These are phyloP conservation scores for Cephalopholis sonnerati DNA, from an alignment of 2,113 vertebrate species.

Conservation along the genomic window DNA sequence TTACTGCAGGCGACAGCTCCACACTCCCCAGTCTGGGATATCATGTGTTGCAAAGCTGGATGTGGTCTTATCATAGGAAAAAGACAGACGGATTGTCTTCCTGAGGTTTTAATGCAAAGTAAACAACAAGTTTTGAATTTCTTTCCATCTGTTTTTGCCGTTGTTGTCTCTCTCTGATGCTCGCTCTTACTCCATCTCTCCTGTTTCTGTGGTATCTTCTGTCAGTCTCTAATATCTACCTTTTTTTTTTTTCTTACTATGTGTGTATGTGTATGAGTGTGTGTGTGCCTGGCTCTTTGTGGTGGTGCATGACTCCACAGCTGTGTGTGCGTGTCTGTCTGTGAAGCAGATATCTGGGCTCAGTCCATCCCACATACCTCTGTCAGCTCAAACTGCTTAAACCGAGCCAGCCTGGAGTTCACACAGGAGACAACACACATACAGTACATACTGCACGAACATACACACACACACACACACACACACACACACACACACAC, in stretches of 20 bases:
- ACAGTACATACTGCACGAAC: background rate
- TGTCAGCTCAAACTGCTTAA: constrained; percentile 72
- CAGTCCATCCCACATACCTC: constrained; percentile 73
- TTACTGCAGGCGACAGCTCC: constrained; percentile 41
- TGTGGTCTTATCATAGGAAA: constrained; percentile 49
- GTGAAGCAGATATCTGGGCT: constrained; percentile 73
- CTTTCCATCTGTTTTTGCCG: constrained; percentile 50
- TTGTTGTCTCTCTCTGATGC: constrained; percentile 8
- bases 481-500: background rate
- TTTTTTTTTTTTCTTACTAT: background rate
- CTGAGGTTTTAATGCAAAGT: constrained; percentile 41
- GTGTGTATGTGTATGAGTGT: constrained; percentile 26
- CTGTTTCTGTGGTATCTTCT: constrained; percentile 44
- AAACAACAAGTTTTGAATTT: constrained; percentile 64
- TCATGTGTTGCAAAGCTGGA: constrained; percentile 51
- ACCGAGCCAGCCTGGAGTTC: constrained; percentile 67
- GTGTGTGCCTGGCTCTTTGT: constrained; percentile 36
- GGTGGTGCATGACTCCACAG: constrained; percentile 44
- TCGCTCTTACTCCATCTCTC: constrained; percentile 19
- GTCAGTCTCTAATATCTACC: constrained; percentile 40
- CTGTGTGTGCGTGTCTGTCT: constrained; percentile 61
- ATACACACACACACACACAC: background rate
- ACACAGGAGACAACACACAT: constrained; percentile 63
- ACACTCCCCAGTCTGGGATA: constrained; percentile 34
- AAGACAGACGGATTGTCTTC: constrained; percentile 38